Conservation (phyloP, 2,888 invertebrate genomes). For the Chymomyza amoena region DNA sequence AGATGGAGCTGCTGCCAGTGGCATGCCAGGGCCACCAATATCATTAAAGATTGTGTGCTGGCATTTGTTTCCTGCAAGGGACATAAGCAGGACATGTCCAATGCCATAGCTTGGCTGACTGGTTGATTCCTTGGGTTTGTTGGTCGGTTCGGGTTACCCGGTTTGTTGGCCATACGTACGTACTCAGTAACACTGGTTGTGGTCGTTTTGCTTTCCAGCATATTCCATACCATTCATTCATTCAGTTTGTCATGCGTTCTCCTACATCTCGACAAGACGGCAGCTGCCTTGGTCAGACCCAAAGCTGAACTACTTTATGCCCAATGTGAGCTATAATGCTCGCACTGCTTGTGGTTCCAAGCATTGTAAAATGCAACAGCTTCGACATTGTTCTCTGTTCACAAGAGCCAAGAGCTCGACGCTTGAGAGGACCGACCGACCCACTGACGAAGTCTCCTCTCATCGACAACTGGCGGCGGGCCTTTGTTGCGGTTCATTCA, state of each 20-base stretch:
- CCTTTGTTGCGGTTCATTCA: constrained; percentile 63
- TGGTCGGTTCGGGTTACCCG: background rate
- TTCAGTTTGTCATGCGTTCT: constrained; percentile 46
- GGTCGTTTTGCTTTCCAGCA: constrained; percentile 33
- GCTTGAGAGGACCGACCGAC: constrained; percentile 20
- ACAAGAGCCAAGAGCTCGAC: constrained; percentile 23
- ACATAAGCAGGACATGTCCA: background rate
- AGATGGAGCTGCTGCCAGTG: background rate
- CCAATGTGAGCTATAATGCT: too few relatives aligned
- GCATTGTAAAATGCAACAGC: constrained; percentile 58
- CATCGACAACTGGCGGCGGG: constrained; percentile 20
- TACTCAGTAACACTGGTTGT: constrained; percentile 12
- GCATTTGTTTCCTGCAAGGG: background rate
- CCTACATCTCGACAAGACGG: constrained; percentile 58
- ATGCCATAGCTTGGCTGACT: constrained; percentile 21
- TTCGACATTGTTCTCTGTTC: constrained; percentile 30
- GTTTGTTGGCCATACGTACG: background rate
- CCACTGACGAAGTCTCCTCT: constrained; percentile 4
- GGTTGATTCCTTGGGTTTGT: constrained; percentile 1
- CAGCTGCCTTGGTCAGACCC: constrained; percentile 47
- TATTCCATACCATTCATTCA: constrained; percentile 53
- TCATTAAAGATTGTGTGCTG: background rate
- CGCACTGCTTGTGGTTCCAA: constrained; percentile 31
- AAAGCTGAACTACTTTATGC: background rate
- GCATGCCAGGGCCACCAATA: background rate